Evolutionary conservation across 1,140 invertebrate genomes (phyloP).

Genomic region (Samia ricini): DNA sequence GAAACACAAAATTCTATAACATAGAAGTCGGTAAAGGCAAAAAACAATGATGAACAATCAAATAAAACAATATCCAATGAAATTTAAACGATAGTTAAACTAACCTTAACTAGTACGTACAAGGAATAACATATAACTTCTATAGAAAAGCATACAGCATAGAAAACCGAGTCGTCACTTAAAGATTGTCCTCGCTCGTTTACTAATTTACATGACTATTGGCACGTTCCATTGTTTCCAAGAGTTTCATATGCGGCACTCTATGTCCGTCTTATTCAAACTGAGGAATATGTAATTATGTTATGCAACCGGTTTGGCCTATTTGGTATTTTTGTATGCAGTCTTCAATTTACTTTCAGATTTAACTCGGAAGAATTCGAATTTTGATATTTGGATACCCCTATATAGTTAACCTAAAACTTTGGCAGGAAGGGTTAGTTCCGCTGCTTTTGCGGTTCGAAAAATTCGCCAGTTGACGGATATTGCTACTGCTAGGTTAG

Average conservation of each 20-base stretch:
- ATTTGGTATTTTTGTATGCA: conserved; percentile 3
- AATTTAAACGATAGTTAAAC: conserved; percentile 7
- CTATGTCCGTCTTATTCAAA: neutral
- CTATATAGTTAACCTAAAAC: no score
- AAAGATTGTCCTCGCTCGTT: conserved; percentile 7
- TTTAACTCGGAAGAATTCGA: no score
- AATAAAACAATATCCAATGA: neutral
- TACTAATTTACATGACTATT: conserved; percentile 9
- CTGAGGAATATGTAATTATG: conserved; percentile 10
- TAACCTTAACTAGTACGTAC: neutral
- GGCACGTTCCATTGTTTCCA: conserved; percentile 4
- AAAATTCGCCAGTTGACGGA: no score
- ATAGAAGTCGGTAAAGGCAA: neutral
- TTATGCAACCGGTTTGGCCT: conserved; percentile 11
- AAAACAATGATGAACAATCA: neutral
- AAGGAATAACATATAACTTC: conserved; percentile 2
- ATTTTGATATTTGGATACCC: no score
- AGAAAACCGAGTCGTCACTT: neutral
- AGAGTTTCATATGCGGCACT: neutral
- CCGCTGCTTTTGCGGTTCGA: no score
- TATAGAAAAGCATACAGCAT: conserved; percentile 4
- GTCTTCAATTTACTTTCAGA: neutral
- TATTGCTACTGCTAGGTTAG: no score
- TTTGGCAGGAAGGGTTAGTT: no score
- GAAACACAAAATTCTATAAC: neutral